Base-by-base conservation (phyloP, 2,888 invertebrate genomes). In the Nowickia ferox region DNA sequence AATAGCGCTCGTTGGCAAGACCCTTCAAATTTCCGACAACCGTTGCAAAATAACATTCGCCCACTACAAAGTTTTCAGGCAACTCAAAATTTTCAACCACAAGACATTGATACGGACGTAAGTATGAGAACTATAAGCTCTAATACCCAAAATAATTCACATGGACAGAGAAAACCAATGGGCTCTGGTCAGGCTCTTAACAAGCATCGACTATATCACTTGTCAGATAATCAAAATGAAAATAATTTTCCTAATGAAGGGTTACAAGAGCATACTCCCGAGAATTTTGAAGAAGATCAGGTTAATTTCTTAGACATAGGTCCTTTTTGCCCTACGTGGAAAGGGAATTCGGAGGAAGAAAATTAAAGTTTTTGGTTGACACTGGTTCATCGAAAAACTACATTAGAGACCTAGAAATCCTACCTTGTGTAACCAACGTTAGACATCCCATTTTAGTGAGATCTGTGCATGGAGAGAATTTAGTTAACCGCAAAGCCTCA, bases 241-340 rank as follows among this genome's bases (percentile, higher is more conserved):
- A 19, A n/a, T 19, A 38, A 13, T 30, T 48, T 10, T 38, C 1
- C 30, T 1, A 0, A 4, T 59, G 59, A 74, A 8, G 46, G n/a
- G n/a, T 13, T 11, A 22, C 11, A 5, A 11, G 17, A 55, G 1
- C 11, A n/a, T 13, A 8, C 17, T 46, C 13, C 48, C n/a, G 46
- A 55, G 17, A 19, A 46, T 46, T 4, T 17, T 72, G 59, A 59
- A 48, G 30, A 44, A 4, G 59, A 59, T 15, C 57, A n/a, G n/a
- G n/a, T n/a, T n/a, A 9, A 71, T 55, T 71, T 68, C 57, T 71
- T 71, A 71, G 53, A 44, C 44, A 15, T 55, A 55, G 69, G 22
- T 71, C 42, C 69, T 22, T 71, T 10, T 55, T 71, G 44, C 55
- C 69, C 42, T 71, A 44, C 44, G 55, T 71, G 1, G 69, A 71